Percentiles rank a stretch among this genome's conserved stretches.
phyloP scores from a whole-genome alignment of 2,888 invertebrate species.

The Volucella inanis region DNA sequence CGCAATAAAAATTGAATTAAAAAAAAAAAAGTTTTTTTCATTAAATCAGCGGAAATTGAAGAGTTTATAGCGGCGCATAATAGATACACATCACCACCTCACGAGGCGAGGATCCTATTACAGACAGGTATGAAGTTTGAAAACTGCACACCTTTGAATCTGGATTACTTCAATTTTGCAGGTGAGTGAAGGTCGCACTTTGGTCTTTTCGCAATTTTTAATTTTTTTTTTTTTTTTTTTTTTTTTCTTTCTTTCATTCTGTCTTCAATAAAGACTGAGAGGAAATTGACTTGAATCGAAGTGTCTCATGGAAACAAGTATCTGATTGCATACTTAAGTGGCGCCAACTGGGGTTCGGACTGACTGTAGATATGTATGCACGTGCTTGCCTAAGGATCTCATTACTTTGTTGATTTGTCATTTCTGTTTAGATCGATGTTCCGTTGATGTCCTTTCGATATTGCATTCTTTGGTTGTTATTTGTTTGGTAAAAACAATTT shows the following conservation, averaged over 20 bases:
- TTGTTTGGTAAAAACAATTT: too few species aligned
- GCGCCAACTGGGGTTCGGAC: not conserved
- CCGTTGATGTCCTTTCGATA: too few species aligned
- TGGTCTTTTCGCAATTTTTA: too few species aligned
- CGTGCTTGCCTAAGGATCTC: too few species aligned
- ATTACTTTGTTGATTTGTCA: too few species aligned
- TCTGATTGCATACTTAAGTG: constrained; percentile 34
- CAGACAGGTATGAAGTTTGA: constrained; percentile 54
- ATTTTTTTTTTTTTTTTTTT: too few species aligned
- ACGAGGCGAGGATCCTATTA: constrained; percentile 54
- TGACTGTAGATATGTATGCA: too few species aligned
- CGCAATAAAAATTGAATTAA: constrained; percentile 6
- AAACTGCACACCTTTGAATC: not conserved
- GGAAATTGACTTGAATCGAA: too few species aligned
- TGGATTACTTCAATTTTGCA: constrained; percentile 10
- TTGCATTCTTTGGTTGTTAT: too few species aligned
- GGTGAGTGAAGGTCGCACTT: constrained; percentile 3
- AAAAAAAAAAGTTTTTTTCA: constrained; percentile 3
- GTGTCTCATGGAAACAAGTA: not conserved
- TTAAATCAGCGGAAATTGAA: constrained; percentile 61
- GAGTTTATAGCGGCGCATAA: constrained; percentile 41
- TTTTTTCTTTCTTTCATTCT: too few species aligned
- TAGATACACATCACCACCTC: constrained; percentile 43
- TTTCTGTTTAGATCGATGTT: too few species aligned
- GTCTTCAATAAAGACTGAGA: too few species aligned